Base-by-base conservation (phyloP, 2,113 vertebrate species). In the Crotalus viridis region DNA sequence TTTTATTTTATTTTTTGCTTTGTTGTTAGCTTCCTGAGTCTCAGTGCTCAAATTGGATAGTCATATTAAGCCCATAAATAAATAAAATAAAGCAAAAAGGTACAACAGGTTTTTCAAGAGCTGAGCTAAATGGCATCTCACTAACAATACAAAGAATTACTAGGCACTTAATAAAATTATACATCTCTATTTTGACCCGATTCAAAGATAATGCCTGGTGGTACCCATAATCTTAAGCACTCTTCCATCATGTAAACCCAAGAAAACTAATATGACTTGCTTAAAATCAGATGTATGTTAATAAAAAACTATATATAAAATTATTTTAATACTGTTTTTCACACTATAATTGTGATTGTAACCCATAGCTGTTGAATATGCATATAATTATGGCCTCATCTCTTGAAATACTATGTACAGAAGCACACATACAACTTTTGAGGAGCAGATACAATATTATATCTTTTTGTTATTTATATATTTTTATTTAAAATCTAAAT, bases 311-410 rank as follows among this genome's bases (percentile, higher is more conserved):
- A 28, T 28, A 91, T 52, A 91, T 51, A 10, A 86, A 87, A 91
- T 91, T 91, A 33, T 87, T 87, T 86, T 87, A 55, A 24, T 21
- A 17, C 1, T 87, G 43, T 91, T 91, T 87, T n/a, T 91, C 56
- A 91, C 2, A 52, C 28, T 56, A 33, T 85, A 85, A 87, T 56
- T 61, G 43, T 91, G 43, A 46, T 87, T 48, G 26, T 17, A 55
- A 81, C 17, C 69, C 69, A 56, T 91, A 28, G 4, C 90, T 85
- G 24, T 69, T 15, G 59, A 51, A 26, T 90, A 33, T 90, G n/a
- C 55, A n/a, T 69, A 69, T 69, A n/a, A n/a, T n/a, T 69, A 69
- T 69, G 28, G 28, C 4, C 64, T 69, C 12, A 69, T n/a, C 28
- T 61, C 39, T 90, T 64, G 57, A 90, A 69, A 69, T 69, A 33